phyloP scores from a whole-genome alignment of 2,797 vertebrate species.

The Acrossocheilus wenchowensis region DNA sequence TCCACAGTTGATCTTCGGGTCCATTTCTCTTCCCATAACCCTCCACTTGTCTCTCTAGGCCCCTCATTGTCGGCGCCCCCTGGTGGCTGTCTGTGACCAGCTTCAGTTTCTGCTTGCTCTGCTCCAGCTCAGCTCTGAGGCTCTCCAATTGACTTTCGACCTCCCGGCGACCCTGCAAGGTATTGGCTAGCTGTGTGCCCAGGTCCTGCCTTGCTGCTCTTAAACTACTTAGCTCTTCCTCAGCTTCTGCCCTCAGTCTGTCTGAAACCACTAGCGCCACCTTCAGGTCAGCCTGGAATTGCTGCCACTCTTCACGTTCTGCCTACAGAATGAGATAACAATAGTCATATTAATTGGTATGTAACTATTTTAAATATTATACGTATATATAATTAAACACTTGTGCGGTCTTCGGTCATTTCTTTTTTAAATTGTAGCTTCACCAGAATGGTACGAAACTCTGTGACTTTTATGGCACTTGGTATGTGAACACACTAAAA shows the following conservation, averaged over 20 bases:
- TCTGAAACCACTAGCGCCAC: constrained; percentile 83
- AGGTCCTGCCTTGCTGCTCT: constrained; percentile 66
- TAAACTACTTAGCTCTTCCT: constrained; percentile 74
- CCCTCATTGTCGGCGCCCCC: constrained; percentile 46
- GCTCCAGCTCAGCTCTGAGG: constrained; percentile 71
- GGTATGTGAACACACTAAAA: too few relatives aligned
- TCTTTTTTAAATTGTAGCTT: too few relatives aligned
- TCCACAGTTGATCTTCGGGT: constrained; percentile 64
- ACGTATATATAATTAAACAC: too few relatives aligned
- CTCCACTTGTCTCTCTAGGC: constrained; percentile 67
- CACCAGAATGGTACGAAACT: too few relatives aligned
- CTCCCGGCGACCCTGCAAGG: constrained; percentile 71
- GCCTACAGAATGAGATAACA: constrained; percentile 62
- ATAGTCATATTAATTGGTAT: neutral
- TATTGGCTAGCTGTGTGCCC: constrained; percentile 70
- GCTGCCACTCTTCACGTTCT: constrained; percentile 80
- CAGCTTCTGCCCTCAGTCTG: constrained; percentile 77
- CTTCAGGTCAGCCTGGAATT: constrained; percentile 85
- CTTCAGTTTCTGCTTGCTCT: constrained; percentile 69
- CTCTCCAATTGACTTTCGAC: constrained; percentile 70
- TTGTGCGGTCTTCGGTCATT: too few relatives aligned
- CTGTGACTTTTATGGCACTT: too few relatives aligned
- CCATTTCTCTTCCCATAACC: constrained; percentile 72
- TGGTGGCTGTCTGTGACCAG: constrained; percentile 49
- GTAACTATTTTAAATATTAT: neutral